Evolutionary conservation across 1,140 invertebrate species (phyloP), one percentile per base, ranked within the genome.

Genomic region (Neuroterus valhalla): DNA sequence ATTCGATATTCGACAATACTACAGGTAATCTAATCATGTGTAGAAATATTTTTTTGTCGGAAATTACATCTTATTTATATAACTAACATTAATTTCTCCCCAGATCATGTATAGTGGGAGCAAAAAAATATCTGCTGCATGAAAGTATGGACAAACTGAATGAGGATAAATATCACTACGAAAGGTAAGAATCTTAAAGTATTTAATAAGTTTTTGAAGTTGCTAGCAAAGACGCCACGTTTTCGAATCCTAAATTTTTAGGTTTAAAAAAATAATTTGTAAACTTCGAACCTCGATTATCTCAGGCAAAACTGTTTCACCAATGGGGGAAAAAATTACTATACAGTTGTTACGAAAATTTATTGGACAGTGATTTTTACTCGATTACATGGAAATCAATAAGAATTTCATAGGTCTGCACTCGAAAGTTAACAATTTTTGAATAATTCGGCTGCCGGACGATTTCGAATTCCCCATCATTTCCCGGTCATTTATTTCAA

Each of bases 71-170:
- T 86, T 71, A 79, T 91, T 8, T 81, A 90, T 42, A 89, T 46
- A 82, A 89, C 91, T 3, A 89, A 92, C 46, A 80, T 88, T 2
- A 79, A 85, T 45, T 83, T 90, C 2, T 90, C 79, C 92, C 92
- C 62, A 91, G 86, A 26, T 85, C 91, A n/a, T 90, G 86, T 31
- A 85, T 92, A 3, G 84, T 90, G 0, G 93, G 92, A 0, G 91
- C 90, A 0, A 92, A 92, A 78, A 86, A 86, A 69, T 94, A 90
- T 80, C 80, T 94, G 3, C 66, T 94, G 15, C 89, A 93, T 0
- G 93, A 94, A 75, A 89, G 90, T 52, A 85, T 92, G 23, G 86
- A 90, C 0, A 91, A 91, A 69, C 11, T 91, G 17, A 82, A 88
- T 0, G 81, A 85, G 71, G 89, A 91, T 0, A 91, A 82, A 52